Percentiles rank a stretch among this genome's conserved stretches.
These are phyloP conservation scores for Varecia variegata DNA, from an alignment of 2,797 vertebrate species.

Conservation along the genomic window DNA sequence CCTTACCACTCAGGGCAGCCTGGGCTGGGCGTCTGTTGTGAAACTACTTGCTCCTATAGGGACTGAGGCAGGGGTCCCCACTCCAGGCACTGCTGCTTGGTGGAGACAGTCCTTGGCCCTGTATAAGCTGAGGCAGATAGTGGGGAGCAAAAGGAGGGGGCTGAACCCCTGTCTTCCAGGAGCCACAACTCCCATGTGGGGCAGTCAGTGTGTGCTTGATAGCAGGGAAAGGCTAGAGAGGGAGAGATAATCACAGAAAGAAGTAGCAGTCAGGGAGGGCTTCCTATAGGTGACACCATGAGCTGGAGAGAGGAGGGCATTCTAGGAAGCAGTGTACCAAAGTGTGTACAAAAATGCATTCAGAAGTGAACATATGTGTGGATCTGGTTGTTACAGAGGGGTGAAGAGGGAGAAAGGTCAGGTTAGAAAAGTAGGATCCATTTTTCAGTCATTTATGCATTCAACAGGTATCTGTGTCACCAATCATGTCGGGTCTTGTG, in stretches of 20 bases:
- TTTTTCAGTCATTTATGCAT: background rate
- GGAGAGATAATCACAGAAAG: background rate
- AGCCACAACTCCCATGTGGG: background rate
- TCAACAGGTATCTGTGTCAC: background rate
- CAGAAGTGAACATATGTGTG: background rate
- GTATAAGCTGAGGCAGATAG: background rate
- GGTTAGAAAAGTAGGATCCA: background rate
- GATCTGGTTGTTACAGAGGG: background rate
- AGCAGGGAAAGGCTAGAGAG: slow-evolving; percentile 16
- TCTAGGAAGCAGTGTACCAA: background rate
- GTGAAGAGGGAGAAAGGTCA: background rate
- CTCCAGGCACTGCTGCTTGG: background rate
- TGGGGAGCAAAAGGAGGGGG: background rate
- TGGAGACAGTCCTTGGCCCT: background rate
- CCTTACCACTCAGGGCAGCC: background rate
- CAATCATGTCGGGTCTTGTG: background rate
- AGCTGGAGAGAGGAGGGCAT: background rate
- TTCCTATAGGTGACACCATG: background rate
- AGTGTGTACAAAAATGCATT: background rate
- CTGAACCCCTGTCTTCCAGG: background rate
- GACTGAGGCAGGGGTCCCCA: background rate
- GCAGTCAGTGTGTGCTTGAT: background rate
- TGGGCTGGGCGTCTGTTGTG: background rate
- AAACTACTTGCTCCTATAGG: background rate
- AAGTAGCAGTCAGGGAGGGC: background rate